Evolutionary conservation across 2,113 vertebrate genomes (phyloP).

Genomic region (Jacana jacana): DNA sequence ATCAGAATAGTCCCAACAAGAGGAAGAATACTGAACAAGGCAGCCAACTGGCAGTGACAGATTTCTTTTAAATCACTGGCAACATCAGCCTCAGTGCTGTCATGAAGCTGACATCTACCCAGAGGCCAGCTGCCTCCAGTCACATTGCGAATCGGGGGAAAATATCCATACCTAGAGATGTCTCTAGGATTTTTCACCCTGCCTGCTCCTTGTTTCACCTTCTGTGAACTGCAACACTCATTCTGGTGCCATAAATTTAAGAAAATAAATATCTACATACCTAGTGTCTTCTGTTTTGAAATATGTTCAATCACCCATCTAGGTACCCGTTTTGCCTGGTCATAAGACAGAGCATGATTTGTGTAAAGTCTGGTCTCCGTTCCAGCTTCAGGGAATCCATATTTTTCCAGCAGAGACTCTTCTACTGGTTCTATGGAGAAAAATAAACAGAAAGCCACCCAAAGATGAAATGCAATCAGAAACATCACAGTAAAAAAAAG

Average conservation of each 20-base stretch:
- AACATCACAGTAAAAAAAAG: not conserved
- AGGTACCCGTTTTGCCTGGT: slow-evolving; percentile 80
- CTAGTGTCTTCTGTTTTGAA: slow-evolving; percentile 76
- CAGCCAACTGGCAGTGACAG: not conserved
- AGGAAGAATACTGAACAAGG: not conserved
- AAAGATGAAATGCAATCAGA: not conserved
- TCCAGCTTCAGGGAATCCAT: slow-evolving; percentile 80
- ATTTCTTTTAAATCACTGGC: not conserved
- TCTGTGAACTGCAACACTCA: not conserved
- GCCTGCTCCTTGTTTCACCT: not conserved
- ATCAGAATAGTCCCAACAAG: not conserved
- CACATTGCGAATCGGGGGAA: not conserved
- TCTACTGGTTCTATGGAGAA: slow-evolving; percentile 58
- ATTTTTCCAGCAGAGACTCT: slow-evolving; percentile 71
- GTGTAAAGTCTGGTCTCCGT: slow-evolving; percentile 76
- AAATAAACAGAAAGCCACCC: not conserved
- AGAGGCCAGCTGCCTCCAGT: not conserved
- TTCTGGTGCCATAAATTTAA: not conserved
- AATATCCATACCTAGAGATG: not conserved
- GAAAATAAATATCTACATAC: slow-evolving; percentile 50
- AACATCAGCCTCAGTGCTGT: not conserved
- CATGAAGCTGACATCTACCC: not conserved
- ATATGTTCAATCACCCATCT: slow-evolving; percentile 87
- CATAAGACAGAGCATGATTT: slow-evolving; percentile 84
- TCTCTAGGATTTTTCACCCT: not conserved